These are phyloP conservation scores for Entomobrya proxima DNA, from an alignment of 2,888 invertebrate species.

Conservation along the genomic window DNA sequence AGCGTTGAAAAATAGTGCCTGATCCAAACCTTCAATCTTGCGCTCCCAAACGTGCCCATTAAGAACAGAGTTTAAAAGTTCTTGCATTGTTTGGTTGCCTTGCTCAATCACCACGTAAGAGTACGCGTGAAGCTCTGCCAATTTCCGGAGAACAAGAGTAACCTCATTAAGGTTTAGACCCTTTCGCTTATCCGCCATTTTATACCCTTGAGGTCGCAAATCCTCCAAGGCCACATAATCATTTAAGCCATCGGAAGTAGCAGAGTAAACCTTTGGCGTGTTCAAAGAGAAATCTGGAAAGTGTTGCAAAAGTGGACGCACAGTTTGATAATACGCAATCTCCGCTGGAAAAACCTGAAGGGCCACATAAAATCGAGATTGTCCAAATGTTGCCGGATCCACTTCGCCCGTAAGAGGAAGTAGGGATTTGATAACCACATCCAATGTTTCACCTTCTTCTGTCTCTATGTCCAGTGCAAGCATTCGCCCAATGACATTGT, in stretches of 20 bases:
- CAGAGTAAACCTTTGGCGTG: slow-evolving; percentile 47
- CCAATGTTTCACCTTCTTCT: background rate
- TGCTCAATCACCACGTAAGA: slow-evolving; percentile 1
- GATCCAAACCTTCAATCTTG: background rate
- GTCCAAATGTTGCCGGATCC: background rate
- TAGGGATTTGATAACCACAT: slow-evolving; percentile 57
- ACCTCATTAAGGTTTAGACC: slow-evolving; percentile 58
- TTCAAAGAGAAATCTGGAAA: background rate
- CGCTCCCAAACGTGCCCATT: slow-evolving; percentile 23
- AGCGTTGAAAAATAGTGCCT: slow-evolving; percentile 26
- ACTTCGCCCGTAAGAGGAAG: slow-evolving; percentile 31
- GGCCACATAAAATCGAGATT: background rate
- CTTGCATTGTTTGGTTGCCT: background rate
- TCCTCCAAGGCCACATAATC: slow-evolving; percentile 68
- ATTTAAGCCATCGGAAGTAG: background rate
- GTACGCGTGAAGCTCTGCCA: slow-evolving; percentile 68
- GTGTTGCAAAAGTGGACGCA: slow-evolving; percentile 37
- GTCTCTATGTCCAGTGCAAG: slow-evolving; percentile 36
- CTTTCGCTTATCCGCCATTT: slow-evolving; percentile 69
- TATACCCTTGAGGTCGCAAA: slow-evolving; percentile 65
- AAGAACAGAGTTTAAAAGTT: background rate
- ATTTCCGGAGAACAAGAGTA: slow-evolving; percentile 38
- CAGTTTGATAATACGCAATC: slow-evolving; percentile 39
- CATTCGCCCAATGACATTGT: slow-evolving; percentile 59
- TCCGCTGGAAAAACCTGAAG: slow-evolving; percentile 43